Conservation (phyloP, 2,797 vertebrate genomes). For the Capromys pilorides region DNA sequence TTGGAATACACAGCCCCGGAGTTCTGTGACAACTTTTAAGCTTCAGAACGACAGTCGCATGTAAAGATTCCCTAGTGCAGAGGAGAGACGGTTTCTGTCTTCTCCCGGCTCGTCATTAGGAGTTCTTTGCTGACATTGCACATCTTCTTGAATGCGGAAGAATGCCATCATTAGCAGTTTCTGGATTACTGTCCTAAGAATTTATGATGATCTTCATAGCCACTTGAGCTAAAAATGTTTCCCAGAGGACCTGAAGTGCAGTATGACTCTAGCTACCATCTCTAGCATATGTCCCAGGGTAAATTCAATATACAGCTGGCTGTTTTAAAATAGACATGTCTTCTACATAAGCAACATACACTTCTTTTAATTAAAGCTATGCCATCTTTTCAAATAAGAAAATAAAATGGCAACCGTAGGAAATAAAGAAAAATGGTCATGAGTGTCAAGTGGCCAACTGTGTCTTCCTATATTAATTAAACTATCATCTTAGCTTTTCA, state of each 20-base stretch:
- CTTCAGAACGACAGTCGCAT: conserved; percentile 55
- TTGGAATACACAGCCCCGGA: conserved; percentile 49
- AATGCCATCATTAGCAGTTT: conserved; percentile 74
- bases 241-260: conserved; percentile 40
- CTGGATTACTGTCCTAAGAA: conserved; percentile 51
- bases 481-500: background rate
- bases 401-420: background rate
- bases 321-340: conserved; percentile 10
- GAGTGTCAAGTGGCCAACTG: background rate
- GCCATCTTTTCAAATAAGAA: background rate
- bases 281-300: conserved; percentile 67
- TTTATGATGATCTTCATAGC: conserved; percentile 71
- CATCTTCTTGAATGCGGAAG: conserved; percentile 61
- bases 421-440: background rate
- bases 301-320: conserved; percentile 48
- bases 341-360: background rate
- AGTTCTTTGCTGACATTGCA: conserved; percentile 73
- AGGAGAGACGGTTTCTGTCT: conserved; percentile 40
- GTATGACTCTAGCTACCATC: conserved; percentile 61
- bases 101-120: conserved; percentile 63
- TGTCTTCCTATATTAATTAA: background rate
- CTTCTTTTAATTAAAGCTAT: conserved; percentile 3
- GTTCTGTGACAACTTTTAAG: conserved; percentile 63
- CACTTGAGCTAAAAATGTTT: conserved; percentile 51
- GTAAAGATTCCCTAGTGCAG: conserved; percentile 53